Conservation (phyloP, 2,797 vertebrate genomes). For the Takifugu rubripes region DNA sequence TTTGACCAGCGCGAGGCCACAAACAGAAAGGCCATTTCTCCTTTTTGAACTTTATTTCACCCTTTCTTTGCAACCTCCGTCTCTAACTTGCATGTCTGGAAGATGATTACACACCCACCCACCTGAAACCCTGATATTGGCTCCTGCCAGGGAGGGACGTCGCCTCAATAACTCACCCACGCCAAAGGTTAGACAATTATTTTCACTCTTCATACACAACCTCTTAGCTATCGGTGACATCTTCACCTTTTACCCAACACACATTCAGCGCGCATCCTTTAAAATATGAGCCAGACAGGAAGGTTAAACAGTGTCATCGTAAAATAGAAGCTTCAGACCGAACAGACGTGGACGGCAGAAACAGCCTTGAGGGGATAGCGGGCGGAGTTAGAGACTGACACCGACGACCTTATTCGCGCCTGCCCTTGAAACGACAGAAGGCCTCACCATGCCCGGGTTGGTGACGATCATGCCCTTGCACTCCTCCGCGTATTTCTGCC, state of each 20-base stretch:
- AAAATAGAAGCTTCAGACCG: conserved; percentile 37
- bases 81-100: conserved; percentile 1
- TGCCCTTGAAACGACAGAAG: conserved; percentile 47
- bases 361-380: conserved; percentile 53
- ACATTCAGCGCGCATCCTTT: conserved; percentile 41
- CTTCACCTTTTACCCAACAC: conserved; percentile 45
- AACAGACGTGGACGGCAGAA: conserved; percentile 29
- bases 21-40: neutral
- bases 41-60: too few species aligned
- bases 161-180: conserved; percentile 52
- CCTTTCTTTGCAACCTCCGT: too few species aligned
- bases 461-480: conserved; percentile 99
- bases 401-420: conserved; percentile 29
- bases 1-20: conserved; percentile 24
- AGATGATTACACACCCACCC: conserved; percentile 19
- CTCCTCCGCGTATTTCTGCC: conserved; percentile 99
- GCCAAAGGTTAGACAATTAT: conserved; percentile 52
- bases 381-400: conserved; percentile 50
- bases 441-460: conserved; percentile 91
- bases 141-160: conserved; percentile 23
- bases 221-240: conserved; percentile 47
- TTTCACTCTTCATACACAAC: conserved; percentile 43
- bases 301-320: conserved; percentile 40
- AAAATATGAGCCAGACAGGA: conserved; percentile 36
- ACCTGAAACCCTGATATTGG: conserved; percentile 29